Base-by-base conservation (phyloP, 35 echinoderm and acorn worm species). In the Holothuria glaberrima region DNA sequence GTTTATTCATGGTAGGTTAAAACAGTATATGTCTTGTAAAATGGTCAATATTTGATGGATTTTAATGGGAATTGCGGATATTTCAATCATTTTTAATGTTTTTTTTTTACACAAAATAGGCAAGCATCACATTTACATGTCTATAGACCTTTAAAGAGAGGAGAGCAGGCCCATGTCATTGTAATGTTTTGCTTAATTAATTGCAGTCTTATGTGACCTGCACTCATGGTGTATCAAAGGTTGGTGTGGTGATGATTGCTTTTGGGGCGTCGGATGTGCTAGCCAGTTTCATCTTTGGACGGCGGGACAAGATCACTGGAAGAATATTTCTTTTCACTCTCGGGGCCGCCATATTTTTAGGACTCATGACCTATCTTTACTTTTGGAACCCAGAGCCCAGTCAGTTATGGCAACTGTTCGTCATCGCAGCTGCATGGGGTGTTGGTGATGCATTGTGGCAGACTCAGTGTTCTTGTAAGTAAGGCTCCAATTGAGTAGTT, bases 391-490 rank as follows among this genome's bases (percentile, higher is more conserved):
- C 89, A 29, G 48, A 27, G 10, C 18, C 75, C 33, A 6, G 45
- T 22, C 50, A 52, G 26, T 12, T n/a, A 19, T 91, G 84, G 83
- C 41, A 87, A 14, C 71, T 91, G 1, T 88, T 80, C 38, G 19
- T 91, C 6, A 48, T 91, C 5, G 89, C 93, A 21, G 90, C 72
- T 24, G 82, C 33, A 89, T 94, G 89, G 93, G 89, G 89, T 6
- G 36, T 92, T 27, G 89, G 89, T 5, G 93, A 94, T 88, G 93
- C 93, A 28, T 62, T 94, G 9, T 92, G 83, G 83, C 89, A 88
- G 66, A 91, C 88, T 21, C 93, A 94, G 67, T 92, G 86, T 68
- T 41, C 81, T 30, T 91, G 93, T 94, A 83, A 91, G 82, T 81
- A 60, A n/a, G n/a, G n/a, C n/a, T n/a, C 26, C 0, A 29, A 21